phyloP scores from a whole-genome alignment of 2,888 invertebrate species.

The Salticus scenicus region DNA sequence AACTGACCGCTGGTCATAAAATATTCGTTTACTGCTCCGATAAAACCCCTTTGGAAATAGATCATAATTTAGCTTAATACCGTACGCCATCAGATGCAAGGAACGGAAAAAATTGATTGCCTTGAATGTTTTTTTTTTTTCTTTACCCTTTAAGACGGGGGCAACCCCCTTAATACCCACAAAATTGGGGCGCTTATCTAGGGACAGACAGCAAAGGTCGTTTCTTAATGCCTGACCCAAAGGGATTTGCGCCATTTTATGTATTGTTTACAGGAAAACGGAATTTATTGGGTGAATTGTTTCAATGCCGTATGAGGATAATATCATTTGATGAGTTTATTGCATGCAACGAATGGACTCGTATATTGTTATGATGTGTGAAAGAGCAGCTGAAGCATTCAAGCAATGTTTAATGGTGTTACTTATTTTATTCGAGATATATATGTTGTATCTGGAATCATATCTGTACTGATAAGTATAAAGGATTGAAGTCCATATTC shows the following conservation, averaged over 20 bases:
- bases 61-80: conserved; percentile 69
- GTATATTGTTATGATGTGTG: background rate
- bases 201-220: conserved; percentile 38
- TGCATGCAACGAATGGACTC: background rate
- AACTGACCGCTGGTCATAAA: conserved; percentile 12
- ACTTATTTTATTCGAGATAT: too few species aligned
- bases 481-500: too few species aligned
- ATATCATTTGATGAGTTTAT: background rate
- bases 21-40: conserved; percentile 26
- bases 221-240: conserved; percentile 27
- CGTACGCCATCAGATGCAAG: conserved; percentile 20
- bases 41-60: conserved; percentile 62
- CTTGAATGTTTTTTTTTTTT: conserved; percentile 28
- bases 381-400: background rate
- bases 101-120: conserved; percentile 55
- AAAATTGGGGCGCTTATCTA: conserved; percentile 54
- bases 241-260: background rate
- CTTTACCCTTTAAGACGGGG: conserved; percentile 48
- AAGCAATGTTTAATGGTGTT: too few species aligned
- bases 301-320: background rate
- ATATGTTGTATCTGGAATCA: too few species aligned
- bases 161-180: conserved; percentile 40
- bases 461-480: too few species aligned
- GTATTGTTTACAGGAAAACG: background rate
- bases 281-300: background rate